Conservation (phyloP, 2,888 invertebrate genomes). For the Stramonita haemastoma region DNA sequence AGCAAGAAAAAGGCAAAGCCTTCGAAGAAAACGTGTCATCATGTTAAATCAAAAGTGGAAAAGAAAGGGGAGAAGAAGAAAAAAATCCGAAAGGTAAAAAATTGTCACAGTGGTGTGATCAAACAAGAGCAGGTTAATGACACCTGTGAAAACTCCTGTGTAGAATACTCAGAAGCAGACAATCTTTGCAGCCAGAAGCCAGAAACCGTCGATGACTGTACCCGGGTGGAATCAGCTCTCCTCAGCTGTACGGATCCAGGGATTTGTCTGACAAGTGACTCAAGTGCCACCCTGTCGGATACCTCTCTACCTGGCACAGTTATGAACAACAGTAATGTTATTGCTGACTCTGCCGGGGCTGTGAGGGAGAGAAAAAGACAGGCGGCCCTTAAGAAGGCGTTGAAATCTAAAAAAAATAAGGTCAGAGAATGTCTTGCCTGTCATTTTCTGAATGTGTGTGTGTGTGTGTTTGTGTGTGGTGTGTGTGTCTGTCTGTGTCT, state of each 20-base stretch:
- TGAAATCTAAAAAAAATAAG: not conserved
- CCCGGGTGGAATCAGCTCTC: not conserved
- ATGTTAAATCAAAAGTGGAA: not conserved
- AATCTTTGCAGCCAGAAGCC: not conserved
- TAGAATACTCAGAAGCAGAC: not conserved
- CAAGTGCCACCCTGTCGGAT: not conserved
- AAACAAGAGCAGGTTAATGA: not conserved
- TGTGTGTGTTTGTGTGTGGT: not conserved
- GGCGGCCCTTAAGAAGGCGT: too few species aligned
- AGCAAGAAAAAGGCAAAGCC: not conserved
- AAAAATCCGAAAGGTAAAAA: not conserved
- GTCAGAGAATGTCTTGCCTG: not conserved
- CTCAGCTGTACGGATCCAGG: not conserved
- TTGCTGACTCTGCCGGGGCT: not conserved
- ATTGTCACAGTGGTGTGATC: too few species aligned
- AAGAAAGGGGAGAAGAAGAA: slow-evolving; percentile 25
- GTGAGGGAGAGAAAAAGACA: not conserved
- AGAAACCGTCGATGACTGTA: not conserved
- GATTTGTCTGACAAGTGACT: not conserved
- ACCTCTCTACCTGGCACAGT: not conserved
- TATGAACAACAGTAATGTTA: not conserved
- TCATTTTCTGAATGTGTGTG: not conserved
- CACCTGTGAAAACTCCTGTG: not conserved
- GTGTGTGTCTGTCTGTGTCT: not conserved
- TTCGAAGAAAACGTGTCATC: not conserved